phyloP scores from a whole-genome alignment of 2,113 vertebrate genomes.

The Melanerpes aurifrons region DNA sequence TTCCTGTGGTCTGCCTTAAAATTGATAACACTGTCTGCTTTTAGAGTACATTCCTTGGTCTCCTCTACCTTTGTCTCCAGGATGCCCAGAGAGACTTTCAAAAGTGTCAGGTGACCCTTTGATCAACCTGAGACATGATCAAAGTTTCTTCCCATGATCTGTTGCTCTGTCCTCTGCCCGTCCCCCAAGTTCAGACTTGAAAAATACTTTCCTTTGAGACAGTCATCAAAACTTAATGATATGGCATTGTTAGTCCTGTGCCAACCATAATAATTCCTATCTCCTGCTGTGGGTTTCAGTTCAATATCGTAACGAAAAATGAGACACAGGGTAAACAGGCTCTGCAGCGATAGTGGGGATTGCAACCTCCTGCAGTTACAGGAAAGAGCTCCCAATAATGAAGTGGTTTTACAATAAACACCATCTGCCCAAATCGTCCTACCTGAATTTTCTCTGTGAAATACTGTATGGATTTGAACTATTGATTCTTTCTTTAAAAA shows the following conservation, averaged over 20 bases:
- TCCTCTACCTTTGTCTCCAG: conserved; percentile 5
- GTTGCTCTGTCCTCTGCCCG: background rate
- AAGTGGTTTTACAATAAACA: background rate
- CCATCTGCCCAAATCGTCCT: background rate
- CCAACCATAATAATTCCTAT: conserved; percentile 45
- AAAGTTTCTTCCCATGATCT: background rate
- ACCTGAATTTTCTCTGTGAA: background rate
- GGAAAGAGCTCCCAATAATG: background rate
- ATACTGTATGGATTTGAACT: background rate
- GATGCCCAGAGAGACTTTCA: background rate
- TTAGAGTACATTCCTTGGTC: background rate
- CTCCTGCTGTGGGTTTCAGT: conserved; percentile 12
- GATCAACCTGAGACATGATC: conserved; percentile 47
- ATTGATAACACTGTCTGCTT: background rate
- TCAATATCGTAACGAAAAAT: background rate
- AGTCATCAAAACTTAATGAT: conserved; percentile 23
- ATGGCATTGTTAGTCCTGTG: background rate
- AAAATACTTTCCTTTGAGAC: conserved; percentile 20
- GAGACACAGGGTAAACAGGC: background rate
- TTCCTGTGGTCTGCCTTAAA: background rate
- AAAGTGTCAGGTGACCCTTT: conserved; percentile 30
- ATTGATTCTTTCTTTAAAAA: background rate
- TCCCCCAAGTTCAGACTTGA: conserved; percentile 25
- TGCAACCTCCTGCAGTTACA: background rate
- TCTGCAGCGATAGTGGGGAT: background rate